A percentile compares a stretch with the other conserved stretches of the same genome.
These are phyloP conservation scores for Samia ricini DNA, from an alignment of 1,140 invertebrate species.

Conservation along the genomic window DNA sequence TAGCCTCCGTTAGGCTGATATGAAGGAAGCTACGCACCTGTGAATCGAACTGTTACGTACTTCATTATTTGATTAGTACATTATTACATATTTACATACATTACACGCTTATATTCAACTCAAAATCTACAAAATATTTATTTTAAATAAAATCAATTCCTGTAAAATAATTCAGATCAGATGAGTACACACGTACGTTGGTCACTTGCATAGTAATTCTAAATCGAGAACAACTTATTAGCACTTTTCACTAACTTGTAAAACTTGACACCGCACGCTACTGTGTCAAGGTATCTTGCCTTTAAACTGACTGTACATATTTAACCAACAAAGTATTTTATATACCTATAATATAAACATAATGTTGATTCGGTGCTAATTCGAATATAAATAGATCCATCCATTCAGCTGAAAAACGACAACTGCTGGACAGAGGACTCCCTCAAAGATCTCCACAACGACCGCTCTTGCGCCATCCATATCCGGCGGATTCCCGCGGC, in stretches of 20 bases:
- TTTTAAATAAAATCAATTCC: background rate
- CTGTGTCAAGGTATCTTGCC: background rate
- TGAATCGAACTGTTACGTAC: no score
- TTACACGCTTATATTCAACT: no score
- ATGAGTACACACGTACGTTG: background rate
- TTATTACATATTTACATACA: no score
- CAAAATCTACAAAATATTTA: no score
- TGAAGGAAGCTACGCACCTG: no score
- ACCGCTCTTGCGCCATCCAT: no score
- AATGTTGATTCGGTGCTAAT: background rate
- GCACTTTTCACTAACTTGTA: constrained; percentile 15
- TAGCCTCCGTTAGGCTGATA: no score
- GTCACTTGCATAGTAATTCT: background rate
- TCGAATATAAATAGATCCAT: background rate
- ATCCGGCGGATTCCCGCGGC: no score
- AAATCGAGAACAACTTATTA: constrained; percentile 8
- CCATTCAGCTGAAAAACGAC: no score
- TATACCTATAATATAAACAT: background rate
- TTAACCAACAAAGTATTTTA: background rate
- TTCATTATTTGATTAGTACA: no score
- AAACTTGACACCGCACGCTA: constrained; percentile 1
- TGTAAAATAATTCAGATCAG: background rate
- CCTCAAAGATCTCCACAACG: no score
- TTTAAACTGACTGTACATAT: background rate
- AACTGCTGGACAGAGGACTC: no score